Evolutionary conservation across 2,113 vertebrate species (phyloP), one percentile per base, ranked within the genome.

Genomic region (Entomyzon cyanotis): DNA sequence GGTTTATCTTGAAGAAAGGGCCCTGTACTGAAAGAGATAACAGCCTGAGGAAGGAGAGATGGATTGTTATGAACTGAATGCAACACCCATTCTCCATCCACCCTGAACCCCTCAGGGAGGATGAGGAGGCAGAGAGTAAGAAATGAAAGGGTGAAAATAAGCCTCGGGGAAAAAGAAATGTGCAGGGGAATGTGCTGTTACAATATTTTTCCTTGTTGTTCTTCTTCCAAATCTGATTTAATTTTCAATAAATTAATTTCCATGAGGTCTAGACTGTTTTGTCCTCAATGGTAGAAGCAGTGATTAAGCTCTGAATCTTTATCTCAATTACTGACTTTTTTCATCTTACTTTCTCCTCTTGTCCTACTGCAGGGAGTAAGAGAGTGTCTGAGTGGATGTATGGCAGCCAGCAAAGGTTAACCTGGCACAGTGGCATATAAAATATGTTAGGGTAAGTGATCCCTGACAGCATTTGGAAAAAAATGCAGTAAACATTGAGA

Each of bases 101-200:
- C 8, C 2, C 12, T 76, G 14, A 1, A 8, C 4, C 18, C 8
- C 16, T 13, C 0, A 0, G 5, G 17, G 37, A 67, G 4, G 10
- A 19, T 3, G 17, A 69, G 9, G 9, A 17, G 11, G n/a, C 10
- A 68, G 12, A 76, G 6, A 49, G 15, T 52, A 65, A 31, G 39
- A 70, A 90, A 80, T 13, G 4, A 56, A 83, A 28, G 19, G 0
- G 2, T 39, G 10, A 90, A 75, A 13, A 53, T 37, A 60, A 67
- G 14, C 7, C 35, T 37, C 27, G 8, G 10, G 10, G 2, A 2
- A 50, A 68, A 75, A 60, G 53, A 46, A 3, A 11, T 11, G 9
- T 25, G 24, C 20, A 30, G 5, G 3, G 8, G 2, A 62, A 47
- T 24, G 14, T 47, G 23, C 3, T 19, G 3, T 47, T 80, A 31